Evolutionary conservation across 2,888 invertebrate genomes (phyloP), one percentile per base, ranked within the genome.

Genomic region (Molorchus minor): DNA sequence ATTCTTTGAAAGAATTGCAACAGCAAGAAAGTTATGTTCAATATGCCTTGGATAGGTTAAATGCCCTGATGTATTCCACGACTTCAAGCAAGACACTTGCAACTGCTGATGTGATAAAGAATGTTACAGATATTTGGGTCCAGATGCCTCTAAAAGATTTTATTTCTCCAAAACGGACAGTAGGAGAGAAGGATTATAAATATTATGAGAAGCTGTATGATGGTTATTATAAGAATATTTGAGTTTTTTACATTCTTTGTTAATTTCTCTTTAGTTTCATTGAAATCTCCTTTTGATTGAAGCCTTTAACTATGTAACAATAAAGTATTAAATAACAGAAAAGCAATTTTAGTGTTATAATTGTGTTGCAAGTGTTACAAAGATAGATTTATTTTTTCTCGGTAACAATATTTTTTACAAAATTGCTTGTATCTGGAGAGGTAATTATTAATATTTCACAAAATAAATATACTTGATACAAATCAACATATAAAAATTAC

Each of bases 141-240:
- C 64, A 71, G 59, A 70, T 71, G 70, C 67, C 70, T 2, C 63
- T 70, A 12, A 68, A 62, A 45, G 58, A 71, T 21, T 68, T 64
- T 45, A 68, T 71, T 47, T 68, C 69, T 0, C 17, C 53, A 1
- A 66, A 62, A 41, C 64, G 66, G 35, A 40, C 35, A 10, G 44
- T 67, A 1, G 63, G 71, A 21, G 71, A 67, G 2, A 56, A 69
- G 5, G 58, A 57, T 47, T 71, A 69, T 56, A 53, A 59, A 33
- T 65, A 55, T 64, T 73, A 67, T 62, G 64, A 70, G 38, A 62
- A 67, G 17, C 62, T 62, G 43, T 69, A 65, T 36, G 64, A 64
- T 40, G 46, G 49, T 17, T 60, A 61, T 55, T 58, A 60, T 58
- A 59, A 56, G 19, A 29, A 57, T 38, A 52, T 58, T 21, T 36